Evolutionary conservation across 2,113 vertebrate species (phyloP), one percentile per base, ranked within the genome.

Genomic region (Onychostruthus taczanowskii): DNA sequence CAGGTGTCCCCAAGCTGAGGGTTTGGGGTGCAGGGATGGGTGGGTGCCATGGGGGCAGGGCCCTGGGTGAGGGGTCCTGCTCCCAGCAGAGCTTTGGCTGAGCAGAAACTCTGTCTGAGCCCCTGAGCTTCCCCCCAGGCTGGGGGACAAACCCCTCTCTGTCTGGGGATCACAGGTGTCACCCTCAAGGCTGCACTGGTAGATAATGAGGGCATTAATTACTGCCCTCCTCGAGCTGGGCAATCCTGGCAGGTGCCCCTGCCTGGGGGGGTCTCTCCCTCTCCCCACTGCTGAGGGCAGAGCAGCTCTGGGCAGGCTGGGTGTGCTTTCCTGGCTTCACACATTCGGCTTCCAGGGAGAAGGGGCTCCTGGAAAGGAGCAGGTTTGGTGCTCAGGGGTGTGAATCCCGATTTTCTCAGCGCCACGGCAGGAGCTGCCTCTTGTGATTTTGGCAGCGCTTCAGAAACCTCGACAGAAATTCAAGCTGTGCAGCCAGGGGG

Each of bases 151-250:
- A 14, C 23, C 7, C 31, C 4, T 6, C 59, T 39, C n/a, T 78
- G 0, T 24, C 63, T 11, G 2, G 0, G 2, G 0, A 6, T 35
- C 7, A 1, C 26, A 11, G 44, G 23, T 12, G 1, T 9, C 10
- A 4, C n/a, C 78, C 17, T 22, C 9, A 10, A 43, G 31, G 15
- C n/a, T 64, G 61, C 26, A 4, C 12, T 3, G 28, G 37, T 30
- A 2, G 33, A 3, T 80, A 74, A 37, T 0, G 6, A 13, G 19
- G 3, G 35, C n/a, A 6, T 84, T 41, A 17, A 20, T 90, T 59
- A 24, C 28, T 44, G 14, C 46, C 17, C 31, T 30, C 28, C 11
- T 0, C 3, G 33, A 66, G 80, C 66, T 28, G 66, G 49, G 41
- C 17, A 46, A 8, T 39, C 17, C 56, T n/a, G 12, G 61, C 46